These are phyloP conservation scores for Ranitomeya variabilis DNA, from an alignment of 2,113 vertebrate species.

Conservation along the genomic window DNA sequence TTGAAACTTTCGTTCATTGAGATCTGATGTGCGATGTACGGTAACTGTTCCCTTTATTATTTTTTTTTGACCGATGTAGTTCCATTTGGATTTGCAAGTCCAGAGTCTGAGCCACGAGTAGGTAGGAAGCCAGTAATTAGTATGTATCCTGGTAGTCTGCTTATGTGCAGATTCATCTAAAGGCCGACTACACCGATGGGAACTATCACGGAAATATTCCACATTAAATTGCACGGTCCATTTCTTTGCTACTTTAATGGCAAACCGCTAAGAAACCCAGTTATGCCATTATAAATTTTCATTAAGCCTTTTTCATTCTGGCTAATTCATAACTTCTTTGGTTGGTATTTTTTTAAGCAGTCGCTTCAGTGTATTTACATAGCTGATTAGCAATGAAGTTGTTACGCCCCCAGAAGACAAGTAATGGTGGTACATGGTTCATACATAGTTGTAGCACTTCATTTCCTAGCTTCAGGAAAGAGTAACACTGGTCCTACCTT, in stretches of 20 bases:
- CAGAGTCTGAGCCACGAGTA: not conserved
- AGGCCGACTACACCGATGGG: not conserved
- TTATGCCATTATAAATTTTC: not conserved
- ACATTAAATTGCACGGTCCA: not conserved
- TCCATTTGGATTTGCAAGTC: not conserved
- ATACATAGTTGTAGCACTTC: not conserved
- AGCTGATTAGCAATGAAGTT: not conserved
- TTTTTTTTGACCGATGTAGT: not conserved
- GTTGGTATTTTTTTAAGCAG: not conserved
- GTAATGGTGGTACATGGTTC: not conserved
- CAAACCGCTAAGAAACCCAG: not conserved
- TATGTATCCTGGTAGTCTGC: too few relatives aligned
- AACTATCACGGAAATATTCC: not conserved
- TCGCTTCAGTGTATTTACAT: not conserved
- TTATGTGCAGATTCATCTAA: too few relatives aligned
- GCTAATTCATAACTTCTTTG: too few relatives aligned
- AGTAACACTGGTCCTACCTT: too few relatives aligned
- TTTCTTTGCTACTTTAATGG: not conserved
- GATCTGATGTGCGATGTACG: too few relatives aligned
- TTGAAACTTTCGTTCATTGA: too few relatives aligned
- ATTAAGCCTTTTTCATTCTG: not conserved
- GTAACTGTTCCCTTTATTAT: too few relatives aligned
- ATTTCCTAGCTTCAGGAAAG: not conserved
- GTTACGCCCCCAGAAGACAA: not conserved
- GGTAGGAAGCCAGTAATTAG: not conserved